Evolutionary conservation across 2,113 vertebrate genomes (phyloP).

Genomic region (Octodon degus): DNA sequence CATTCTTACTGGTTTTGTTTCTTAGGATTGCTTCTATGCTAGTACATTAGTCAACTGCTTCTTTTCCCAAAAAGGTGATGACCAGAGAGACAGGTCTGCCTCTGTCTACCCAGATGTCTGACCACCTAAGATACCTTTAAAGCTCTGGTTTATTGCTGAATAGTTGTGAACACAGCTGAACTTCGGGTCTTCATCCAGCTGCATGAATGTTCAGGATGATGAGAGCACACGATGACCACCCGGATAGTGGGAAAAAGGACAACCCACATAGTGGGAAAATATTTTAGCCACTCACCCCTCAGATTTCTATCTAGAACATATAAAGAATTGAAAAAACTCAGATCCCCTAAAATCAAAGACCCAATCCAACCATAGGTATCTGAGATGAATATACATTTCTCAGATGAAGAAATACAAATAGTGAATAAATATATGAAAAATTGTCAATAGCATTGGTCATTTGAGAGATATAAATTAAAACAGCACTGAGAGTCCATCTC

Average conservation of each 20-base stretch:
- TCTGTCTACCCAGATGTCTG: neutral
- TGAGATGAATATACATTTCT: neutral
- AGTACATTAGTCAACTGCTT: neutral
- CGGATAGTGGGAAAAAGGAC: neutral
- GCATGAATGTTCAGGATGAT: neutral
- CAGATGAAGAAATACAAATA: neutral
- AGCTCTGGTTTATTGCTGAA: neutral
- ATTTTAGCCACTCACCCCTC: neutral
- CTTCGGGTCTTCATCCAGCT: neutral
- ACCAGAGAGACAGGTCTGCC: neutral
- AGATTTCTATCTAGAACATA: neutral
- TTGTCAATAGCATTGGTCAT: neutral
- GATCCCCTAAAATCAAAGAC: neutral
- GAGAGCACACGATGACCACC: neutral
- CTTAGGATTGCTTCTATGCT: too few species aligned
- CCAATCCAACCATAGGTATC: neutral
- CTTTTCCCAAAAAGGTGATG: neutral
- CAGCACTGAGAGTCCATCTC: neutral
- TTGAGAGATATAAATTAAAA: neutral
- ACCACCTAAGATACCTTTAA: neutral
- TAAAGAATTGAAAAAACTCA: neutral
- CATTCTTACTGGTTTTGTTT: neutral
- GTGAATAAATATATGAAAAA: neutral
- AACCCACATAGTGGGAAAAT: neutral
- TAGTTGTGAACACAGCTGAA: neutral